Base-by-base conservation (phyloP, 2,888 invertebrate genomes). In the Leptinotarsa rubiginosa region DNA sequence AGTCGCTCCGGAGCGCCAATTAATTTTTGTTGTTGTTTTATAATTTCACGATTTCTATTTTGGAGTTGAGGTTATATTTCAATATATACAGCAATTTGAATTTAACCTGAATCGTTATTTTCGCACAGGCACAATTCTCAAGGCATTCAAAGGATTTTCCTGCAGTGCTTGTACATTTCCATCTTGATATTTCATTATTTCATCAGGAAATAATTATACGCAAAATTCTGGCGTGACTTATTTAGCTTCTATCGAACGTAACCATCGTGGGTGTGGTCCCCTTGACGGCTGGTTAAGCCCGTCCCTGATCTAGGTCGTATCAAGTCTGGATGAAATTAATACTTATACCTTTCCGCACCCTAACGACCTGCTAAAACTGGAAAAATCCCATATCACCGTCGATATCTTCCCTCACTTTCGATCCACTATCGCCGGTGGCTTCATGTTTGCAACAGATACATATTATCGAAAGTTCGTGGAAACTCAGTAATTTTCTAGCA, bases 291-390 rank as follows among this genome's bases (percentile, higher is more conserved):
- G 62, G 62, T 31, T n/a, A 41, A 41, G 62, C 62, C 62, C 62
- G 62, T n/a, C 62, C 62, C 62, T 62, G 62, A 25, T 31, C 41
- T 62, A 62, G 62, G 31, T 62, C 62, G 62, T n/a, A 62, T 62
- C 62, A n/a, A 62, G 62, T 62, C 62, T 31, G 62, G 62, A 62
- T 62, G 62, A 62, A 62, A 62, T 62, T 62, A 62, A 62, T 62
- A 62, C 62, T 62, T 70, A 59, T 73, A 73, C 64, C 62, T 71
- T 75, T 67, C 76, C 78, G 75, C 78, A 77, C 69, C 75, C 77
- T 78, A 59, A 76, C 73, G 78, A 75, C 82, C 81, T 78, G 80
- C 73, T 81, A 74, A 74, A 83, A 83, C 84, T 81, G 82, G 83
- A 81, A 81, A 81, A 80, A 84, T 80, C 84, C 80, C 80, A 82